These are phyloP conservation scores for Ips nitidus DNA, from an alignment of 1,140 invertebrate genomes.

Conservation along the genomic window DNA sequence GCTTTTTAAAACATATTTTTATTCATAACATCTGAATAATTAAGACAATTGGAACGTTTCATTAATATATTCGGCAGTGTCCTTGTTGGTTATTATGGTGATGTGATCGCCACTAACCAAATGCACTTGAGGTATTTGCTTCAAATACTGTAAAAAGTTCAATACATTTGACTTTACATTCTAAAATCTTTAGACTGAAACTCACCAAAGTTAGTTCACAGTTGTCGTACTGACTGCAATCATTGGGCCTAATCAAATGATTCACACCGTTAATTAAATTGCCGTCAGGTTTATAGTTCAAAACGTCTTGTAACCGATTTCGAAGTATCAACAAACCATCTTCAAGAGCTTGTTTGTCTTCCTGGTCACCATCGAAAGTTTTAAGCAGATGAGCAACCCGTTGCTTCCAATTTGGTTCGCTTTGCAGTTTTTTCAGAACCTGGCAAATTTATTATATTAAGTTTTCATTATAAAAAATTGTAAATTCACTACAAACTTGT, in stretches of 20 bases:
- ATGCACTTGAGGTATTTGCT: constrained; percentile 39
- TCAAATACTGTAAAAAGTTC: constrained; percentile 43
- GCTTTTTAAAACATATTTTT: no score
- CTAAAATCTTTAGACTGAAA: not conserved
- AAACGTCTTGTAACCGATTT: constrained; percentile 38
- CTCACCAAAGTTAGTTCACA: constrained; percentile 46
- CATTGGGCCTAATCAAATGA: constrained; percentile 45
- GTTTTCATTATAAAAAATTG: not conserved
- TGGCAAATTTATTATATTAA: constrained; percentile 22
- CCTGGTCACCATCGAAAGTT: constrained; percentile 31
- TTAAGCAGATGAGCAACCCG: constrained; percentile 38
- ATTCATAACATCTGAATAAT: no score
- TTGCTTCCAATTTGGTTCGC: constrained; percentile 32
- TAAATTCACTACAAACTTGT: constrained; percentile 35
- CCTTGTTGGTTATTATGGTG: constrained; percentile 41
- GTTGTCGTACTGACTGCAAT: constrained; percentile 47
- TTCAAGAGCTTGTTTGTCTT: constrained; percentile 37
- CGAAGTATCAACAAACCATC: constrained; percentile 39
- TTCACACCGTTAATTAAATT: constrained; percentile 40
- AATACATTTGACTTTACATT: constrained; percentile 3
- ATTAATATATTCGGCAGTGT: constrained; percentile 46
- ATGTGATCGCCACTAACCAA: constrained; percentile 46
- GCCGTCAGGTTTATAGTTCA: constrained; percentile 35
- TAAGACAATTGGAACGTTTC: constrained; percentile 34
- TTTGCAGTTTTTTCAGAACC: constrained; percentile 40